Percentiles rank a stretch among this genome's conserved stretches.
phyloP scores from a whole-genome alignment of 2,797 vertebrate species.

The Sphaeramia orbicularis region DNA sequence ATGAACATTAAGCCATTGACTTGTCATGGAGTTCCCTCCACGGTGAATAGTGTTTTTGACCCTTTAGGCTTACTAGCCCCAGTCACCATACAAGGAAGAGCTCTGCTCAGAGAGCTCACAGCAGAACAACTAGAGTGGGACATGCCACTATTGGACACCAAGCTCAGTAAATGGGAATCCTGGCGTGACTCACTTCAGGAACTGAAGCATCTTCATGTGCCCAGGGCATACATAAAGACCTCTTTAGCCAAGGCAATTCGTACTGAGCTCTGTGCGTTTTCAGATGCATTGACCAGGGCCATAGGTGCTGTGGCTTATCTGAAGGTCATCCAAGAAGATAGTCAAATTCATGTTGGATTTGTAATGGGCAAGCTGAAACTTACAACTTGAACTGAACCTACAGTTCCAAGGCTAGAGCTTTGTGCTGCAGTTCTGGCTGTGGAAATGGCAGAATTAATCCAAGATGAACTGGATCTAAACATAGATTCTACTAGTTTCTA shows the following conservation, averaged over 20 bases:
- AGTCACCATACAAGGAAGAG: too few species aligned
- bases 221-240: neutral
- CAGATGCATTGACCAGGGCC: neutral
- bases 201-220: slow-evolving; percentile 6
- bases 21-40: too few species aligned
- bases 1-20: neutral
- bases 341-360: neutral
- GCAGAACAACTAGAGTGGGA: slow-evolving; percentile 23
- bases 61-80: too few species aligned
- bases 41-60: too few species aligned
- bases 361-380: too few species aligned
- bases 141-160: slow-evolving; percentile 6
- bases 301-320: neutral
- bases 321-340: neutral
- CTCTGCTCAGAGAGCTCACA: too few species aligned
- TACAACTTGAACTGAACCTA: slow-evolving; percentile 5
- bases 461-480: neutral
- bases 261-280: slow-evolving; percentile 16
- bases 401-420: slow-evolving; percentile 18
- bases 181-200: slow-evolving; percentile 15
- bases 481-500: slow-evolving; percentile 2
- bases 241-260: neutral
- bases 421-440: neutral
- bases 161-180: neutral
- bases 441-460: slow-evolving; percentile 7